Conservation (phyloP, 2,113 vertebrate genomes). For the Myotis lucifugus region DNA sequence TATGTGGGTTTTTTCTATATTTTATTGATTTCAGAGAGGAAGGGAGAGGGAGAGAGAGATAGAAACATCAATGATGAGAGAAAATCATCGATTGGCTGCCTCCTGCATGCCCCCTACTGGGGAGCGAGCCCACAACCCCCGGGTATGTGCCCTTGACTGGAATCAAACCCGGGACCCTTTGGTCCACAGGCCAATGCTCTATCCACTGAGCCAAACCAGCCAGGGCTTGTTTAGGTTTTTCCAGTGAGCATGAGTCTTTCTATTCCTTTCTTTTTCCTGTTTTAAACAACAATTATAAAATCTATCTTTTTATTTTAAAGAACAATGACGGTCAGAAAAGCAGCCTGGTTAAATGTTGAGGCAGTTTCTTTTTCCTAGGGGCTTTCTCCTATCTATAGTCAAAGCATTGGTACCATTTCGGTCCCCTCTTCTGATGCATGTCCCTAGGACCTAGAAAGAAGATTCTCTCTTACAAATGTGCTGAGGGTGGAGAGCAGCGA, state of each 20-base stretch:
- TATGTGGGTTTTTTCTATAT: too few relatives aligned
- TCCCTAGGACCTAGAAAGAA: slow-evolving; percentile 37
- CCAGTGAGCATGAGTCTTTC: neutral
- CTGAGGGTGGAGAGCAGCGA: neutral
- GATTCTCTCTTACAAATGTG: neutral
- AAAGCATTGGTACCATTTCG: neutral
- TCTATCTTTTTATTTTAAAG: neutral
- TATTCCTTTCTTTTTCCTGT: neutral
- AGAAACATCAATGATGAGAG: too few relatives aligned
- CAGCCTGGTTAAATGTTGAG: neutral
- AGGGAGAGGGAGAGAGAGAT: too few relatives aligned
- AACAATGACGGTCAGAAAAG: neutral
- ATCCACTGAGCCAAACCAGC: too few relatives aligned
- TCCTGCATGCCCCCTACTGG: too few relatives aligned
- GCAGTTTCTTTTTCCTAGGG: neutral
- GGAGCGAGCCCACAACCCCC: too few relatives aligned
- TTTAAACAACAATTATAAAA: neutral
- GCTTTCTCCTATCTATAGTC: neutral
- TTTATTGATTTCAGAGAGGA: too few relatives aligned
- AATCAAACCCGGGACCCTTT: too few relatives aligned
- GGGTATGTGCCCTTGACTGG: too few relatives aligned
- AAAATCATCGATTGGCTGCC: too few relatives aligned
- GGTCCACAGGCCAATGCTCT: too few relatives aligned
- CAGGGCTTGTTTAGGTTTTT: neutral
- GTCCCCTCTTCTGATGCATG: neutral